Evolutionary conservation across 2,888 invertebrate species (phyloP).

Genomic region (Alloplasta piceator): DNA sequence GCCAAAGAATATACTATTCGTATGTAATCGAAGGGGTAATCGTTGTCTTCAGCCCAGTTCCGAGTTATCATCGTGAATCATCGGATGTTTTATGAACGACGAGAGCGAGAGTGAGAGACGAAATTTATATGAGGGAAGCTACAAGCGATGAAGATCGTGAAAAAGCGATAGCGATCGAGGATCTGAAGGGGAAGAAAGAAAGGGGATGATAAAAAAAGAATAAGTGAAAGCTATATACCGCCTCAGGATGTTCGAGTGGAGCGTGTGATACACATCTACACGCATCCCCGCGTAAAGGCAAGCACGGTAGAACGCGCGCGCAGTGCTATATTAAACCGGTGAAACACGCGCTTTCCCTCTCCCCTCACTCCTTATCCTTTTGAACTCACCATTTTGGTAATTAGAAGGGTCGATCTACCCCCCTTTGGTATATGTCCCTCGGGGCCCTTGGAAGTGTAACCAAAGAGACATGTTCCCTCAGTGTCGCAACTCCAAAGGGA

Average conservation of each 20-base stretch:
- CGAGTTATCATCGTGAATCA: constrained; percentile 8
- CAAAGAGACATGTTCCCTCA: constrained; percentile 23
- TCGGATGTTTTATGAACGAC: constrained; percentile 26
- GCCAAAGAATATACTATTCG: background rate
- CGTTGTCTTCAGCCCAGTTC: constrained; percentile 6
- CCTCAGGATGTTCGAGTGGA: constrained; percentile 43
- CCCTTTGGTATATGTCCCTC: constrained; percentile 23
- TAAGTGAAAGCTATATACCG: constrained; percentile 33
- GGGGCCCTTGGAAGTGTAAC: constrained; percentile 38
- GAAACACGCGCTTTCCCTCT: constrained; percentile 33
- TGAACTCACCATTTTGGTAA: constrained; percentile 65
- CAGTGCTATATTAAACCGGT: constrained; percentile 45
- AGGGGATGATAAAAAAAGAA: constrained; percentile 27
- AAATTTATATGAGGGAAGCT: background rate
- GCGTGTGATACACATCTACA: constrained; percentile 31
- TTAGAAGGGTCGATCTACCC: constrained; percentile 52
- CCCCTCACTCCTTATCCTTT: constrained; percentile 53
- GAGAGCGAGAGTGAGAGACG: background rate
- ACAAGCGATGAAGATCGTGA: constrained; percentile 36
- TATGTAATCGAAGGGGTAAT: constrained; percentile 13
- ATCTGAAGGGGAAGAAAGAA: constrained; percentile 3
- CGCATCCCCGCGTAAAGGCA: constrained; percentile 19
- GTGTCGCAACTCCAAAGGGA: background rate
- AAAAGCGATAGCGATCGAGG: constrained; percentile 44
- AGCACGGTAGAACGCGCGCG: constrained; percentile 38